Evolutionary conservation across 2,888 invertebrate species (phyloP), one percentile per base, ranked within the genome.

Genomic region (Lamellibrachia satsuma): DNA sequence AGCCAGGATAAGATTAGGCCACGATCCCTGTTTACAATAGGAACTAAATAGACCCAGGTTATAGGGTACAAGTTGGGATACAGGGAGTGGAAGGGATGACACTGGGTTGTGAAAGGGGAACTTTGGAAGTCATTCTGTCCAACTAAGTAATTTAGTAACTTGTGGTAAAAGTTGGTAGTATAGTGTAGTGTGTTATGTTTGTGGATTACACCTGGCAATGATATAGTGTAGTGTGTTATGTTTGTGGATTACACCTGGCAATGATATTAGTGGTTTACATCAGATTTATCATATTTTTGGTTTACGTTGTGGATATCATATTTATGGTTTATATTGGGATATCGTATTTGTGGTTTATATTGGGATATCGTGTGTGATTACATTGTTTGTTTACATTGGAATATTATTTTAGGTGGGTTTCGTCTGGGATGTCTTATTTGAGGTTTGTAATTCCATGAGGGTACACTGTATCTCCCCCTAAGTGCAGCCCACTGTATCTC

Each of bases 11-110:
- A 75, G 75, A 75, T 75, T 75, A 75, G 0, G 15, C 22, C 3
- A 15, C n/a, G n/a, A 75, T 75, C 75, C 75, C 75, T 75, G 75
- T 75, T 75, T 75, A 75, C 75, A 75, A 75, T 75, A 22, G 75
- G 75, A 75, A 75, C 75, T 75, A 75, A 75, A 75, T 75, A 75
- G 75, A 75, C 75, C 3, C 75, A 22, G 75, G 75, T 75, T 11
- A 75, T n/a, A 15, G 75, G 75, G 75, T 75, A 75, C 75, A 75
- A 3, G 22, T 7, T 7, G 55, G 7, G 9, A 1, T 55, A 9
- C 55, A 55, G 55, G 55, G 55, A 55, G 22, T 6, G n/a, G 22
- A 15, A 75, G 75, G 15, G 22, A 75, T 22, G 22, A 15, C 39
- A 39, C 39, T 39, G 39, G 39, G 39, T 39, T 39, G 75, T 15